Conservation (phyloP, 2,888 invertebrate species). For the Cryptocephalus primarius region DNA sequence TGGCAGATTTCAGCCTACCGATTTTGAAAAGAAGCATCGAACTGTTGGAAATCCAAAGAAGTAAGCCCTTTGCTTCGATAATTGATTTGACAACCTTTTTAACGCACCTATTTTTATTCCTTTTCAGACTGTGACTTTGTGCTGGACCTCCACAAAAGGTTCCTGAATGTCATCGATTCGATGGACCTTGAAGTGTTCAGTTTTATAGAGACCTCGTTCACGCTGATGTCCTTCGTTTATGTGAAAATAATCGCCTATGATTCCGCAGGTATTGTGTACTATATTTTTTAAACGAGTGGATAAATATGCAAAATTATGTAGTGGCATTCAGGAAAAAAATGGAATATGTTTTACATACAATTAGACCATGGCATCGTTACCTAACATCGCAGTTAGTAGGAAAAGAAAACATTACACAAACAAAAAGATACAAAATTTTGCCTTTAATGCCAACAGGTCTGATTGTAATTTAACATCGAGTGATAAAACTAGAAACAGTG, state of each 20-base stretch:
- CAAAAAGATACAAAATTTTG: too few relatives aligned
- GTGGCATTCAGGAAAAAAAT: too few relatives aligned
- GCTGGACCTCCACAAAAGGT: slow-evolving; percentile 53
- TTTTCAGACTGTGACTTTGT: slow-evolving; percentile 58
- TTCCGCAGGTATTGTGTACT: slow-evolving; percentile 52
- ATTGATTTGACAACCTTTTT: background rate
- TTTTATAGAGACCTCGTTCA: slow-evolving; percentile 68
- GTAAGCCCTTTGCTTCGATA: slow-evolving; percentile 35
- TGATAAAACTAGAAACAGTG: too few relatives aligned
- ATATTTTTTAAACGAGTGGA: too few relatives aligned
- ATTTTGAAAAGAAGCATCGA: slow-evolving; percentile 68
- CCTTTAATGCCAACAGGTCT: too few relatives aligned
- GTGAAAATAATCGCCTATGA: slow-evolving; percentile 65
- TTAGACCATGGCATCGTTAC: too few relatives aligned
- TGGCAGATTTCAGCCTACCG: slow-evolving; percentile 64
- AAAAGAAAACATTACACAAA: too few relatives aligned
- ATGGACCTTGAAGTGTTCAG: slow-evolving; percentile 52
- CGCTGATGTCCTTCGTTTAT: slow-evolving; percentile 63
- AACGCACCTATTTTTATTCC: background rate
- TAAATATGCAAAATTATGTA: too few relatives aligned
- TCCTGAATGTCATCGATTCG: slow-evolving; percentile 44
- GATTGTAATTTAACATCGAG: too few relatives aligned
- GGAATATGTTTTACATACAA: too few relatives aligned
- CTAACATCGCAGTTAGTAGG: too few relatives aligned
- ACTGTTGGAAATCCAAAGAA: slow-evolving; percentile 65